Base-by-base conservation (phyloP, 2,113 vertebrate genomes). In the Myrmophylax atrothorax region DNA sequence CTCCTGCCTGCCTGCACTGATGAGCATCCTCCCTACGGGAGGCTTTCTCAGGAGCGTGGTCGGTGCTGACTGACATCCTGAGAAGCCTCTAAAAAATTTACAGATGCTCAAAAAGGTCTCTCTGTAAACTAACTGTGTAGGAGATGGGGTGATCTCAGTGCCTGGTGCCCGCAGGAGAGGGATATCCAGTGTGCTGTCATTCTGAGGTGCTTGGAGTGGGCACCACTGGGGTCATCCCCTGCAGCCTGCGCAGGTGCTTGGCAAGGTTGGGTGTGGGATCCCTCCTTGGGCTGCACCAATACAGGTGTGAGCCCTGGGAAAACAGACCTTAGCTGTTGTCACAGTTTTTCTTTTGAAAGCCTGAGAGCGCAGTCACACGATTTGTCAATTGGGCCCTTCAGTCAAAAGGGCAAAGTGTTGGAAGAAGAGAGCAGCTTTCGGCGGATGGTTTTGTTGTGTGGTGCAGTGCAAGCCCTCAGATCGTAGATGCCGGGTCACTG, bases 201-300 rank as follows among this genome's bases (percentile, higher is more conserved):
- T 64, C 24, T 1, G 9, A 2, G 6, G 55, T 69, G 75, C 46
- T 52, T 1, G 3, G 40, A 9, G 40, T 12, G 77, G 53, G 50
- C 73, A 37, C n/a, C 1, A 3, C 7, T 2, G 53, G 49, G 58
- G 12, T 35, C 28, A 14, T 56, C 25, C 19, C 38, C 29, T 2
- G 2, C 87, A 77, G 80, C 37, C 58, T 35, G 19, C 58, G 5
- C 0, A 0, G 40, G 19, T 0, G 2, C 29, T 69, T 0, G 0
- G 68, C 1, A 2, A 26, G 37, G 7, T 2, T 2, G 6, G 62
- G 9, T 0, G 0, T 3, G 8, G 74, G 84, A 64, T 40, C 66
- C 81, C 46, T 62, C 33, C 53, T 35, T 79, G 64, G 77, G 50
- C 89, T 53, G 38, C 55, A 24, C 62, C 89, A 75, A 8, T 2